Percentiles rank a stretch among this genome's conserved stretches.
phyloP scores from a whole-genome alignment of 2,888 invertebrate genomes.

The Zelleria hepariella region DNA sequence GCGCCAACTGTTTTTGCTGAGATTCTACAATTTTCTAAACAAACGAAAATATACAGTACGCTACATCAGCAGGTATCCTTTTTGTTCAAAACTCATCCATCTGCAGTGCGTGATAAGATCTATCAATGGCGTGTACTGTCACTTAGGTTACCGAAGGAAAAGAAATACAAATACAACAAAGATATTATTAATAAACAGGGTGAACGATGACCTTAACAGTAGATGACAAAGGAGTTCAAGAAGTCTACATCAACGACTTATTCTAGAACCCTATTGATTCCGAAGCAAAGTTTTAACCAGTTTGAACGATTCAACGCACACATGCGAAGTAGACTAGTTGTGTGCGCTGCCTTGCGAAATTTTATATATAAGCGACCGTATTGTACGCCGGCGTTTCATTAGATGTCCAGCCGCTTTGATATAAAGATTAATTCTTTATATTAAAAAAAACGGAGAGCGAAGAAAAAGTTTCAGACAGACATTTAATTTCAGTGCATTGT shows the following conservation, averaged over 20 bases:
- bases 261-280: background rate
- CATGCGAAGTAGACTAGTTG: conserved; percentile 9
- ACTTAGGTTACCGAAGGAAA: too few species aligned
- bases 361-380: conserved; percentile 24
- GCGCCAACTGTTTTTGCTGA: too few species aligned
- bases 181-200: too few species aligned
- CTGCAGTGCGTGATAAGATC: too few species aligned
- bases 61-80: too few species aligned
- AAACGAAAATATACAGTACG: too few species aligned
- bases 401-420: conserved; percentile 15
- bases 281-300: background rate
- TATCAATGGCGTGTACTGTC: too few species aligned
- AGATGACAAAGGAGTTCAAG: background rate
- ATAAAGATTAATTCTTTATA: background rate
- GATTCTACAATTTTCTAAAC: too few species aligned
- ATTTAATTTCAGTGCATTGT: background rate
- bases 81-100: too few species aligned
- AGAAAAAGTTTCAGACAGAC: background rate
- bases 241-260: background rate
- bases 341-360: conserved; percentile 23
- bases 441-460: conserved; percentile 9
- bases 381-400: conserved; percentile 17
- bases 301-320: conserved; percentile 16
- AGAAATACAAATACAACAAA: too few species aligned
- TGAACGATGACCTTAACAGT: too few species aligned